Base-by-base conservation (phyloP, 2,888 invertebrate species). In the Trissoscelio sp. region DNA sequence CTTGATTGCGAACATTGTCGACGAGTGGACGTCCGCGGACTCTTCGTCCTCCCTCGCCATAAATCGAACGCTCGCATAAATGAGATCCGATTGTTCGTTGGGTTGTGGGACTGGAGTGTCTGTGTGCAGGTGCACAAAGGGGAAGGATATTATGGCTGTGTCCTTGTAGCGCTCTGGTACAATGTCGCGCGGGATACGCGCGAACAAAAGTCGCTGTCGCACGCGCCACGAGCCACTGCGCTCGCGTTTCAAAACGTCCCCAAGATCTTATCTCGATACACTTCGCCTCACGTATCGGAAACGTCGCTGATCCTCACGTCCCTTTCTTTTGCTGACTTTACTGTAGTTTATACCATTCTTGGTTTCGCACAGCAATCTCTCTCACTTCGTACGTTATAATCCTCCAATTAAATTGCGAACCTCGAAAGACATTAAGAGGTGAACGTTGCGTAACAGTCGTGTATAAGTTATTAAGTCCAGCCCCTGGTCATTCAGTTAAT, bases 161-260 rank as follows among this genome's bases (percentile, higher is more conserved):
- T 73, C 79, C 67, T 73, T 79, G 79, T 46, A n/a, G n/a, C 51
- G 58, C 53, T 72, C 51, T 79, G 57, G 70, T 64, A 70, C 70
- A 78, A 79, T 70, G 64, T 37, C 69, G 72, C 57, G 34, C 44
- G 64, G 62, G 34, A 44, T 42, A 55, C 72, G 53, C 37, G 79
- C 70, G 28, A 74, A 80, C 67, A 73, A 75, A 75, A 74, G 70
- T 81, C 44, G 53, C 55, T 60, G 77, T 77, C 81, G 81, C 81
- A 81, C 81, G 81, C 67, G 81, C 75, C 81, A 66, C 62, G 24
- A 60, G 48, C 57, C 64, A 39, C 64, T 58, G 62, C n/a, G n/a
- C 66, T 60, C 64, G 70, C 57, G 55, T 80, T 70, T 80, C 75
- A 74, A 74, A 74, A 74, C 60, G 28, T 60, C 28, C 20, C 62